Evolutionary conservation across 35 echinoderm and acorn worm species (phyloP).

Genomic region (Patiria miniata): DNA sequence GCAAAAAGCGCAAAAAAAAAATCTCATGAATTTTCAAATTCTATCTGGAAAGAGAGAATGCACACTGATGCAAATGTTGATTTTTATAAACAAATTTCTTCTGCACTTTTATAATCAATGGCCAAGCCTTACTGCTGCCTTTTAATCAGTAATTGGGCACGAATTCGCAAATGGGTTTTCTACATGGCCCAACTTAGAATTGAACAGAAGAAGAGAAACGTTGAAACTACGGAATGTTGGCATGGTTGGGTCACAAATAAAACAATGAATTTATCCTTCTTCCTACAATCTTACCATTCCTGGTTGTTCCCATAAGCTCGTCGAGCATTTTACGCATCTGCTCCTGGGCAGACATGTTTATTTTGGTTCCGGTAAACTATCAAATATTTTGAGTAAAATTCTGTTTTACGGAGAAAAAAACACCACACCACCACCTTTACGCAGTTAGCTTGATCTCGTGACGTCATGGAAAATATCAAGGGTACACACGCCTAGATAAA

Average conservation of each 20-base stretch:
- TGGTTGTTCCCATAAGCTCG: slow-evolving; percentile 95
- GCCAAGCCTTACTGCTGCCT: too few relatives aligned
- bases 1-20: too few relatives aligned
- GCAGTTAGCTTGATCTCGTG: background rate
- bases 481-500: too few relatives aligned
- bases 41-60: too few relatives aligned
- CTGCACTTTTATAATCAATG: too few relatives aligned
- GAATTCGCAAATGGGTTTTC: background rate
- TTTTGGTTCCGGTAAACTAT: background rate
- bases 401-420: background rate
- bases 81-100: too few relatives aligned
- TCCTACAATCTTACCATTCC: slow-evolving; percentile 81
- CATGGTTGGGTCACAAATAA: background rate
- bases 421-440: background rate
- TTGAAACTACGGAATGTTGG: background rate
- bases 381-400: background rate
- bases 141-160: background rate
- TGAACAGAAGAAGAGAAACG: slow-evolving; percentile 30
- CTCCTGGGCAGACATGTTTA: slow-evolving; percentile 96
- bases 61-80: too few relatives aligned
- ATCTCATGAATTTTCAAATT: too few relatives aligned
- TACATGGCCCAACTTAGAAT: too few relatives aligned
- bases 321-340: slow-evolving; percentile 99
- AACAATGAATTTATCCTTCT: background rate
- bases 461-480: slow-evolving; percentile 2